Conservation (phyloP, 2,113 vertebrate species). For the Pachypanchax playfairii region DNA sequence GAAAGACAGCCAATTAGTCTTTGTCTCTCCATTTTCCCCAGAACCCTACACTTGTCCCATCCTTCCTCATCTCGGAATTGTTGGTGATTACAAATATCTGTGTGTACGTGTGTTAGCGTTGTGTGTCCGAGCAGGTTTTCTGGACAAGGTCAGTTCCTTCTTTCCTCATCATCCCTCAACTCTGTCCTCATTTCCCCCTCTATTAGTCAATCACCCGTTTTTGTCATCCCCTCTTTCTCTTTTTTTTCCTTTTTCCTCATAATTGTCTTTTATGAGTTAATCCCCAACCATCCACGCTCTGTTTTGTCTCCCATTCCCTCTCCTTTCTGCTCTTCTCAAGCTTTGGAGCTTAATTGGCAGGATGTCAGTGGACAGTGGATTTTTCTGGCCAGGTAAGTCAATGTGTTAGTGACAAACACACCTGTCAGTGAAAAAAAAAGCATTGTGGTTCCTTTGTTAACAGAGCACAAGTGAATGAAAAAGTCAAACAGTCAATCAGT, state of each 20-base stretch:
- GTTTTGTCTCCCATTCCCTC: conserved; percentile 5
- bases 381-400: conserved; percentile 60
- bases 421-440: conserved; percentile 54
- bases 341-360: conserved; percentile 63
- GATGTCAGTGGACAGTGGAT: conserved; percentile 66
- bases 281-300: conserved; percentile 14
- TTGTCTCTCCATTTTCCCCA: conserved; percentile 3
- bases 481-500: conserved; percentile 54
- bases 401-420: conserved; percentile 67
- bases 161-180: conserved; percentile 32
- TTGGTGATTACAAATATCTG: neutral
- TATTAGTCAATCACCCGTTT: conserved; percentile 36
- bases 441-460: conserved; percentile 30
- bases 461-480: conserved; percentile 35
- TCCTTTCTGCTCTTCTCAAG: conserved; percentile 30
- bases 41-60: conserved; percentile 4
- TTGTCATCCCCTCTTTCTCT: neutral
- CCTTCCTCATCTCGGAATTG: neutral
- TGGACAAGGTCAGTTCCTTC: conserved; percentile 51
- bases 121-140: neutral
- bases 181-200: conserved; percentile 29
- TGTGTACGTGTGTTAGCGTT: neutral
- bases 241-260: conserved; percentile 4
- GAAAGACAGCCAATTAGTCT: conserved; percentile 21
- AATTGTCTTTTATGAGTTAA: conserved; percentile 40